Evolutionary conservation across 2,888 invertebrate species (phyloP), one percentile per base, ranked within the genome.

Genomic region (Pyrrhosoma nymphula): DNA sequence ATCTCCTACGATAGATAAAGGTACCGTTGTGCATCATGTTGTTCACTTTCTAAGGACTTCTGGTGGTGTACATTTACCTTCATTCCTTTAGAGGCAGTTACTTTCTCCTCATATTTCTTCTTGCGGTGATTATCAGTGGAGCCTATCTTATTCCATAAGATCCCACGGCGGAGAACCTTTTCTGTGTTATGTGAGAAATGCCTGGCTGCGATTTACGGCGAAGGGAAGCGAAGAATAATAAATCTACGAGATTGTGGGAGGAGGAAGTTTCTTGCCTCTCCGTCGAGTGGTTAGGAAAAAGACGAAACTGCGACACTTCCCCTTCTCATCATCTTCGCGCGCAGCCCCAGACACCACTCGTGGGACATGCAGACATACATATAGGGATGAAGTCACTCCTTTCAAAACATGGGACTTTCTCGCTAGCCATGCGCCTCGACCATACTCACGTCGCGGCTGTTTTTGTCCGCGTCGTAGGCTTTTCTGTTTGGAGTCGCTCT

Each of bases 341-440:
- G 69, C n/a, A n/a, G 69, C 75, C 18, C 10, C 30, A 14, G 60
- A 60, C 75, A 18, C 20, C 30, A 8, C 30, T 16, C 30, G 75
- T 30, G 26, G 75, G 26, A 35, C 75, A 30, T 12, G n/a, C 35
- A 35, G 30, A 10, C 60, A 60, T 60, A 60, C n/a, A n/a, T 60
- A 82, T 82, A 82, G 75, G 75, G 75, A 82, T 82, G 75, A 82
- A 82, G 75, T 82, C 75, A 82, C 75, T 82, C 75, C 69, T 82
- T 82, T 82, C 75, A 82, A 82, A 82, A 82, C 75, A 82, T 26
- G 75, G 30, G 75, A 16, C 75, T 82, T 82, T 82, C 35, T 35
- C 35, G 35, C 75, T 20, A 16, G 10, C 8, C 56, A 56, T 16
- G 75, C 26, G 75, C 30, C 75, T 82, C 75, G 60, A 23, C 10